Conservation (phyloP, 2,888 invertebrate genomes). For the Chloromyia formosa region DNA sequence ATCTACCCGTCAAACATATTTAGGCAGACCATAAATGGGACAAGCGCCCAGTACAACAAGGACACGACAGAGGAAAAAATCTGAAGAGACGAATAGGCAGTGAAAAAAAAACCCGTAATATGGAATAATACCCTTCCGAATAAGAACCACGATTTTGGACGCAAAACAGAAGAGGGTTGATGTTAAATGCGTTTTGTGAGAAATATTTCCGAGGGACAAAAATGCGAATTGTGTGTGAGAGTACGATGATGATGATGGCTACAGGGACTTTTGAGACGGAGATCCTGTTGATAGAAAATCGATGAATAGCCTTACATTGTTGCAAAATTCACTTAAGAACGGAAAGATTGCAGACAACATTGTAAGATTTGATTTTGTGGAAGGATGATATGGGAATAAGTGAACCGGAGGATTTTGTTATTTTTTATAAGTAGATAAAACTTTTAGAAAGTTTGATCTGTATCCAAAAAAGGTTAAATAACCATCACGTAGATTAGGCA, state of each 20-base stretch:
- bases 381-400: too few relatives aligned
- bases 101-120: conserved; percentile 1
- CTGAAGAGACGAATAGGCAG: neutral
- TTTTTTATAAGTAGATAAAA: too few relatives aligned
- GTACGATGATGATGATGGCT: too few relatives aligned
- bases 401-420: too few relatives aligned
- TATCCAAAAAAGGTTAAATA: too few relatives aligned
- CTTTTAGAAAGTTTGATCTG: too few relatives aligned
- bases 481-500: too few relatives aligned
- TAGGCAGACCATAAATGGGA: neutral
- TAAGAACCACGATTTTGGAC: neutral
- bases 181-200: neutral
- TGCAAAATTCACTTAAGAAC: neutral
- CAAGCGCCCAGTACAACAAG: neutral
- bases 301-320: neutral
- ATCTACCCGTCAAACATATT: neutral
- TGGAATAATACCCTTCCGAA: conserved; percentile 8
- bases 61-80: neutral
- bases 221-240: too few relatives aligned
- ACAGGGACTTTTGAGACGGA: neutral
- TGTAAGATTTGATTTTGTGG: too few relatives aligned
- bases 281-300: neutral
- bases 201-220: neutral
- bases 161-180: too few relatives aligned
- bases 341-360: too few relatives aligned